These are phyloP conservation scores for Poliocrania exsul DNA, from an alignment of 2,797 vertebrate genomes.

Conservation along the genomic window DNA sequence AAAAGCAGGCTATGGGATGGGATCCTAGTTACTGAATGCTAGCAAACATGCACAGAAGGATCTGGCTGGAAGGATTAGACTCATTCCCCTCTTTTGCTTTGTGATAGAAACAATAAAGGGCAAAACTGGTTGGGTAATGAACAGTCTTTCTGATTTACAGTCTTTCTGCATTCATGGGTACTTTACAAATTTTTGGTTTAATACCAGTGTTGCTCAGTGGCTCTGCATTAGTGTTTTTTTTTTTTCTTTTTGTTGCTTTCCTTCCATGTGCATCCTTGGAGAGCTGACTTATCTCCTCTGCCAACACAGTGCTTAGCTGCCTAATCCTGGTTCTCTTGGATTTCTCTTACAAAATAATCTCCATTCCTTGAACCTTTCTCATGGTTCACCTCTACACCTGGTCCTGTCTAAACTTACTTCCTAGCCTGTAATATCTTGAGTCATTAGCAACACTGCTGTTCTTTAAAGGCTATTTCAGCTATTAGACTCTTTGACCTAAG, in stretches of 20 bases:
- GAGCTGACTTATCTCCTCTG: background rate
- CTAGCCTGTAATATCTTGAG: background rate
- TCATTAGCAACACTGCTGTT: background rate
- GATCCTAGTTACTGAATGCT: background rate
- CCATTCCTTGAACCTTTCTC: background rate
- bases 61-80: background rate
- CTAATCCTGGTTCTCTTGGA: background rate
- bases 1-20: accelerated
- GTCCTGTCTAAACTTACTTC: background rate
- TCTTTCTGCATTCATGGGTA: background rate
- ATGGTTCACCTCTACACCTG: background rate
- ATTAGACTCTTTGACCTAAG: background rate
- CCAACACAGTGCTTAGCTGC: background rate
- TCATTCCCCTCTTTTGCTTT: accelerated
- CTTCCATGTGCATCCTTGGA: background rate
- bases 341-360: background rate
- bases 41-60: background rate
- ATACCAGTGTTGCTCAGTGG: background rate
- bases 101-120: background rate
- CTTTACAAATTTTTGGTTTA: background rate
- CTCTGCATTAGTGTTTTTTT: background rate
- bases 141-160: background rate
- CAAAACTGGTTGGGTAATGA: background rate
- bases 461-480: background rate
- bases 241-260: background rate